Base-by-base conservation (phyloP, 2,797 vertebrate species). In the Leptatherina wallacei region DNA sequence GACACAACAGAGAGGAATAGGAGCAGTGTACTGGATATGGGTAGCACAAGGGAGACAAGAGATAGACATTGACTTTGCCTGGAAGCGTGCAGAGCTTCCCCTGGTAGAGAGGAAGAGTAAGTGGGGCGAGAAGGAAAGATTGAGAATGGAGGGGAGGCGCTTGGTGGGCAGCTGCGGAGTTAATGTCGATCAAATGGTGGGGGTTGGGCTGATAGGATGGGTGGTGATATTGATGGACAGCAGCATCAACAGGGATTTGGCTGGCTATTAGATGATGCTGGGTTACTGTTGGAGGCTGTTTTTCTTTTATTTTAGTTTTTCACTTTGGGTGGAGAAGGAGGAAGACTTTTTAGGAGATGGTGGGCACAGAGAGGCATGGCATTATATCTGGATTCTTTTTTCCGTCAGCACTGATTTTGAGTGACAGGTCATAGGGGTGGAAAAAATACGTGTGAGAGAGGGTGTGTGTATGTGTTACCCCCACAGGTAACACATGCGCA, bases 401-500 rank as follows among this genome's bases (percentile, higher is more conserved):
- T 88, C 80, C 87, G 71, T 80, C 38, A 16, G 44, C 79, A 68
- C 61, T 89, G 88, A 91, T 91, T 89, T 89, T 89, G 92, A 93
- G 80, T 93, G 91, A 89, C 92, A 90, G 89, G 88, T 90, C 83
- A 86, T 85, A 84, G 78, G 75, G 67, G 86, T 81, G 78, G 78
- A 81, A 88, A 32, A 88, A 85, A 78, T 76, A 59, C 85, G 85
- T 75, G 83, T 75, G 78, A 55, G 77, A 38, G 72, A 51, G 69
- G 51, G 74, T 62, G 64, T 58, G 80, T 71, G 86, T 59, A 56
- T 64, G 75, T 71, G 69, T 51, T 78, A 60, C 79, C 85, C 85
- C 85, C 85, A 86, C 91, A 94, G 93, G 93, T 94, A 93, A 93
- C 89, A 89, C 90, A 89, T 83, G 91, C 91, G 77, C 92, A 93